phyloP scores from a whole-genome alignment of 2,888 invertebrate genomes.

The Acronicta alni region DNA sequence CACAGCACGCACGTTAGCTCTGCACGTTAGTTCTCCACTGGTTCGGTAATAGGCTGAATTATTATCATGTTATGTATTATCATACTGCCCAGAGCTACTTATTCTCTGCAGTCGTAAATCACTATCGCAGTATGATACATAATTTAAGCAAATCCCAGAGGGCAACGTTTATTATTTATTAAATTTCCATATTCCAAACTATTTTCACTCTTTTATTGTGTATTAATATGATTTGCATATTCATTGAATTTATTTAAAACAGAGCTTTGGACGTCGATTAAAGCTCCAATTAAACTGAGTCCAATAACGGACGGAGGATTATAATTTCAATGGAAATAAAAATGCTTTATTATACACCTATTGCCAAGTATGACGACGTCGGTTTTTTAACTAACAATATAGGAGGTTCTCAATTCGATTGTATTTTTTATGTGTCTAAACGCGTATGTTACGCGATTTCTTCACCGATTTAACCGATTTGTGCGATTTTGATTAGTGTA shows the following conservation, averaged over 20 bases:
- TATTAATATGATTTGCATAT: slow-evolving; percentile 63
- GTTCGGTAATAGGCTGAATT: neutral
- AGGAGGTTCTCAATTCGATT: too few species aligned
- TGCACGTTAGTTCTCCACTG: too few species aligned
- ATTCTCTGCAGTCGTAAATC: slow-evolving; percentile 19
- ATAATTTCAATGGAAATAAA: too few species aligned
- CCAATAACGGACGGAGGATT: slow-evolving; percentile 21
- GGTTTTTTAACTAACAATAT: too few species aligned
- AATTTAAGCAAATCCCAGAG: slow-evolving; percentile 46
- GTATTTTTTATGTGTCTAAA: too few species aligned
- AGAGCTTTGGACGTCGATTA: slow-evolving; percentile 48
- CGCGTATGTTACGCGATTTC: too few species aligned
- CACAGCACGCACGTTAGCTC: too few species aligned
- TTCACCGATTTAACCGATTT: too few species aligned
- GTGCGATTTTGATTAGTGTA: too few species aligned
- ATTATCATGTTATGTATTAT: neutral
- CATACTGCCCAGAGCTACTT: slow-evolving; percentile 13
- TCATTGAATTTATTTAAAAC: slow-evolving; percentile 62
- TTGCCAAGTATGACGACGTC: too few species aligned
- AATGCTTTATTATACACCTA: too few species aligned
- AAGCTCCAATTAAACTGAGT: slow-evolving; percentile 27
- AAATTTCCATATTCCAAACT: slow-evolving; percentile 65
- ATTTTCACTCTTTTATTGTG: slow-evolving; percentile 62
- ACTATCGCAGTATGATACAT: slow-evolving; percentile 31
- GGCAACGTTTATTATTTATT: slow-evolving; percentile 58